Percentiles rank a stretch among this genome's conserved stretches.
phyloP scores from a whole-genome alignment of 2,888 invertebrate genomes.

The Actias luna region DNA sequence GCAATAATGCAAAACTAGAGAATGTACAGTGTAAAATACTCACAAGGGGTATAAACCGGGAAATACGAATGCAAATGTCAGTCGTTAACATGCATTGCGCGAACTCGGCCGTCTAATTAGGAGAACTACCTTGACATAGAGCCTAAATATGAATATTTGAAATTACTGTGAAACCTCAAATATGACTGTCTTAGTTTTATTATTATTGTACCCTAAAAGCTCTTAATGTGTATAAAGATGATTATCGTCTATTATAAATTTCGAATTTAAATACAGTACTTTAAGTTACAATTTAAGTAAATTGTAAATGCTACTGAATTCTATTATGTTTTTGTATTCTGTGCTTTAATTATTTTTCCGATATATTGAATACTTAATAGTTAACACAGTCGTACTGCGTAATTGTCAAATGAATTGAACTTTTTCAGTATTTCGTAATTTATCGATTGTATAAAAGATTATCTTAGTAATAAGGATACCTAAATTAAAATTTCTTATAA shows the following conservation, averaged over 20 bases:
- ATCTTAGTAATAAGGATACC: too few relatives aligned
- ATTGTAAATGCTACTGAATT: too few relatives aligned
- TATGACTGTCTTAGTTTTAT: constrained; percentile 33
- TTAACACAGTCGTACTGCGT: background rate
- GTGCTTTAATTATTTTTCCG: background rate
- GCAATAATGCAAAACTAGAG: background rate
- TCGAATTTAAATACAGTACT: background rate
- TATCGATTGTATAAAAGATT: too few relatives aligned
- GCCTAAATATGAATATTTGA: constrained; percentile 57
- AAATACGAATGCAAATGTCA: constrained; percentile 74
- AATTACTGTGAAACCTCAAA: constrained; percentile 50
- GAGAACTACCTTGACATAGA: constrained; percentile 61
- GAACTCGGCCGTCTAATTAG: constrained; percentile 76
- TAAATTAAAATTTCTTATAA: too few relatives aligned
- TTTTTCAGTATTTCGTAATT: too few relatives aligned
- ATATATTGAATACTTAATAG: background rate
- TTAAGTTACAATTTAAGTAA: background rate
- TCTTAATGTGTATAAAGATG: background rate
- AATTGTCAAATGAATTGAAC: too few relatives aligned
- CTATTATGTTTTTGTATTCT: background rate
- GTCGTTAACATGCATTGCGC: constrained; percentile 78
- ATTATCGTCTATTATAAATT: background rate
- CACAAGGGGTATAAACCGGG: constrained; percentile 34
- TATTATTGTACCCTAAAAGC: constrained; percentile 9
- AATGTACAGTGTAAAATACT: constrained; percentile 21